Percentiles rank a stretch among this genome's conserved stretches.
Conservation (phyloP, 1,140 invertebrate species). For the Stenopsyche tienmushanensis region DNA sequence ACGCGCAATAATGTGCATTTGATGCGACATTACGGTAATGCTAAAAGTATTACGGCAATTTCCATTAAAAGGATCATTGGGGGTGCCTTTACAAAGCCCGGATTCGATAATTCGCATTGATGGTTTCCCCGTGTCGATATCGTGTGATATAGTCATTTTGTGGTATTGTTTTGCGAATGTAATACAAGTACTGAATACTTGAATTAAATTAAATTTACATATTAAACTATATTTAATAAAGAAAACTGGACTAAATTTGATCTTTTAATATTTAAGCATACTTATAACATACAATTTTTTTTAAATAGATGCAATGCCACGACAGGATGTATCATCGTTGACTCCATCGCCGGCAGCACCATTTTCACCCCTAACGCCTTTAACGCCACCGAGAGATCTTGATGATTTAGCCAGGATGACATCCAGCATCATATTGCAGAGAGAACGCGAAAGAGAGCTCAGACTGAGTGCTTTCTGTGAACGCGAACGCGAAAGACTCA, state of each 20-base stretch:
- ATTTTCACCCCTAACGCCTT: constrained; percentile 44
- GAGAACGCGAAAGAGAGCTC: constrained; percentile 18
- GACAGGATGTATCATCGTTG: constrained; percentile 38
- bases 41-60: neutral
- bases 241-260: too few relatives aligned
- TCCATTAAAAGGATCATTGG: constrained; percentile 8
- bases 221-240: too few relatives aligned
- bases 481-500: constrained; percentile 42
- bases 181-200: too few relatives aligned
- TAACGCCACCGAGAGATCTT: constrained; percentile 34
- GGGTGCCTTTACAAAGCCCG: too few relatives aligned
- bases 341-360: constrained; percentile 38
- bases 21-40: neutral
- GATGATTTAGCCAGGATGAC: constrained; percentile 30
- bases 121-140: too few relatives aligned
- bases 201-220: too few relatives aligned
- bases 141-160: too few relatives aligned
- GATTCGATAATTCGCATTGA: too few relatives aligned
- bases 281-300: too few relatives aligned
- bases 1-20: too few relatives aligned
- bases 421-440: constrained; percentile 12
- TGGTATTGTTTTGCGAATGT: too few relatives aligned
- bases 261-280: too few relatives aligned
- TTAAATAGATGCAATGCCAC: constrained; percentile 46
- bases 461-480: constrained; percentile 31